Percentiles rank a stretch among this genome's conserved stretches.
Conservation (phyloP, 2,888 invertebrate species). For the Doris montereyensis region DNA sequence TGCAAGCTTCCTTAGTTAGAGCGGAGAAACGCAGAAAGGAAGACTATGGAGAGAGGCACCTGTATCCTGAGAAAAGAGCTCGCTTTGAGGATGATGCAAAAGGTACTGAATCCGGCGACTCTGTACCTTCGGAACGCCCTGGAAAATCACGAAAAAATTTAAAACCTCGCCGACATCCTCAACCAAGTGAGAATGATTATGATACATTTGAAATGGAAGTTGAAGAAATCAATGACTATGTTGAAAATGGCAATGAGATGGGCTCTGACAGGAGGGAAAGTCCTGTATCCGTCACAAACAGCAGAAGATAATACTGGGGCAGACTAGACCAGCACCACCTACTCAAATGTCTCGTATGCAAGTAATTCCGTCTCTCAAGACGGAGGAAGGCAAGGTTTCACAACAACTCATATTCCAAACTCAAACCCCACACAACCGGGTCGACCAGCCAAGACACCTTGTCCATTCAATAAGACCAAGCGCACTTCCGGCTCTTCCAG, state of each 20-base stretch:
- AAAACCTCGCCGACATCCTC: conserved; percentile 27
- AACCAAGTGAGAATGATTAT: conserved; percentile 44
- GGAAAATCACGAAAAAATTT: conserved; percentile 27
- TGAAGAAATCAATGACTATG: conserved; percentile 37
- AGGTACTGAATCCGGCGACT: background rate
- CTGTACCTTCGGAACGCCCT: background rate
- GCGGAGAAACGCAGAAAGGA: background rate
- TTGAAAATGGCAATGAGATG: background rate
- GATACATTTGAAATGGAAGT: conserved; percentile 53
- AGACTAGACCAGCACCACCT: background rate
- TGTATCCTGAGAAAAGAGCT: no score
- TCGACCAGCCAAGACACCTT: conserved; percentile 3
- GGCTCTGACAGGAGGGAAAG: background rate
- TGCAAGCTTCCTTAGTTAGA: background rate
- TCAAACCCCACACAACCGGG: background rate
- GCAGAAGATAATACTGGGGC: background rate
- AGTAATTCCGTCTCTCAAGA: background rate
- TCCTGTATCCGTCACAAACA: background rate
- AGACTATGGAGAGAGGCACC: background rate
- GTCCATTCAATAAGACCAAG: background rate
- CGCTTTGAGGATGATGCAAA: background rate
- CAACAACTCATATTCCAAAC: background rate
- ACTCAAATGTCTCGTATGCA: background rate
- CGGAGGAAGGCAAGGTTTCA: background rate
- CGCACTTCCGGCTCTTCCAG: conserved; percentile 48